Evolutionary conservation across 2,797 vertebrate genomes (phyloP).

Genomic region (Halcyon chelicuti): DNA sequence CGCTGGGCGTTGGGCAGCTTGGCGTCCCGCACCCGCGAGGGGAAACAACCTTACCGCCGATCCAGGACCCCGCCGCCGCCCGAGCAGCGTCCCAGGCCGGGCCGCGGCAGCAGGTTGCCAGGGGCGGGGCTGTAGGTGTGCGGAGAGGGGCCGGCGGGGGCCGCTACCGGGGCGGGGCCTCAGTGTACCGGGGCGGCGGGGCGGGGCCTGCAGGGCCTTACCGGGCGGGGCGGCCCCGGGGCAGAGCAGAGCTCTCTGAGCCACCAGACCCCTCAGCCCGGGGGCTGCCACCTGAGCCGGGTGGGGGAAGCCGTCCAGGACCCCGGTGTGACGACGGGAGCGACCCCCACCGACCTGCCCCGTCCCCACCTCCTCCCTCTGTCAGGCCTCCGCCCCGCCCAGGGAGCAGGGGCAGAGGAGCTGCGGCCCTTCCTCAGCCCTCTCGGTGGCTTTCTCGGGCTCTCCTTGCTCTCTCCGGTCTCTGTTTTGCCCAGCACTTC

Average conservation of each 20-base stretch:
- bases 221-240: background rate
- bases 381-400: background rate
- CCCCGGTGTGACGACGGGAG: too few species aligned
- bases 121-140: background rate
- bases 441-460: too few species aligned
- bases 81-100: too few species aligned
- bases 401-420: too few species aligned
- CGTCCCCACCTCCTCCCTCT: background rate
- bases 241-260: background rate
- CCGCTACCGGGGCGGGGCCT: background rate
- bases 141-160: background rate
- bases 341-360: too few species aligned
- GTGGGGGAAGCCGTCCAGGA: too few species aligned
- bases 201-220: background rate
- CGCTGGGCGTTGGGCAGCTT: background rate
- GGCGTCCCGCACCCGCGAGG: too few species aligned
- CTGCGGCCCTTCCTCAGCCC: too few species aligned
- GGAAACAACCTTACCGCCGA: background rate
- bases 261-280: fast-evolving
- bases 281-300: too few species aligned
- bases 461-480: too few species aligned
- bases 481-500: too few species aligned
- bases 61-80: background rate
- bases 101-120: background rate
- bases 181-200: background rate